phyloP scores from a whole-genome alignment of 2,888 invertebrate genomes.

The Flexamia atlantica region DNA sequence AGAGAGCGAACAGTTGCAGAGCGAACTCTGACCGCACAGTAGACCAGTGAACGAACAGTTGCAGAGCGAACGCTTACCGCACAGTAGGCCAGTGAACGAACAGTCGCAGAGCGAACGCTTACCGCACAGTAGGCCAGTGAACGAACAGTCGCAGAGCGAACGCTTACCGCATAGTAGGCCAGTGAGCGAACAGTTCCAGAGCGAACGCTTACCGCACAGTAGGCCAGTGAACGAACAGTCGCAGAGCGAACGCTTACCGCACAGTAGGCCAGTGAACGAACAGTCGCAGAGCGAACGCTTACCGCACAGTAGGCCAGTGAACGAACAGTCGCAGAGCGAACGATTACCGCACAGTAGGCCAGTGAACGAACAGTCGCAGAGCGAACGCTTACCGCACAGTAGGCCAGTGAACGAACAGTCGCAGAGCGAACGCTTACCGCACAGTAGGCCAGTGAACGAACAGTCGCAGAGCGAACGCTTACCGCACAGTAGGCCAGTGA shows the following conservation, averaged over 20 bases:
- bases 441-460: too few species aligned
- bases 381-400: background rate
- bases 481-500: too few species aligned
- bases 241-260: too few species aligned
- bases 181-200: background rate
- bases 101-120: too few species aligned
- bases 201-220: background rate
- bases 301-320: too few species aligned
- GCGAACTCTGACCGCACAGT: background rate
- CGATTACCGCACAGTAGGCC: background rate
- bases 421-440: too few species aligned
- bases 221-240: background rate
- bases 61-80: too few species aligned
- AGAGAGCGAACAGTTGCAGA: background rate
- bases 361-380: background rate
- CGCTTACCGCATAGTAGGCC: background rate
- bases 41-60: background rate
- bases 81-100: too few species aligned
- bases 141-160: background rate
- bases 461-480: too few species aligned
- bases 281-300: too few species aligned
- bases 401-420: background rate
- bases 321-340: background rate
- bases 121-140: too few species aligned
- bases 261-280: too few species aligned